phyloP scores from a whole-genome alignment of 2,797 vertebrate genomes.

The Hippocampus kuda region DNA sequence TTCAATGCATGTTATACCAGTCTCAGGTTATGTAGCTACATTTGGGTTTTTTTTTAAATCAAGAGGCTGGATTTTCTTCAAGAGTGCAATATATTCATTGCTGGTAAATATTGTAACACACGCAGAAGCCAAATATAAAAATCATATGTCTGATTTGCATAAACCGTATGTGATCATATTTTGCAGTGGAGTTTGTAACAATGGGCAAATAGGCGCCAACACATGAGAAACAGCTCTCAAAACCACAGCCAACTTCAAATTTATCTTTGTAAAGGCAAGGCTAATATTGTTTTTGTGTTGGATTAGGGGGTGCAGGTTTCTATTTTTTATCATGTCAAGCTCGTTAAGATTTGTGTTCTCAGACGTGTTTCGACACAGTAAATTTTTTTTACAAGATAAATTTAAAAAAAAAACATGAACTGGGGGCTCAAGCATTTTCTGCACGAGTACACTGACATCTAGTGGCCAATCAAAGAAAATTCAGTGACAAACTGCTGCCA shows the following conservation, averaged over 20 bases:
- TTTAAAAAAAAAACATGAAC: no score
- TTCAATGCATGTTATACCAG: not conserved
- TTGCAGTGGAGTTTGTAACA: not conserved
- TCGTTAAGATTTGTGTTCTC: not conserved
- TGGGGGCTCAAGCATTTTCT: not conserved
- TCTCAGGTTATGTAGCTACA: not conserved
- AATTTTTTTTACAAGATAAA: no score
- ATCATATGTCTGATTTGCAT: not conserved
- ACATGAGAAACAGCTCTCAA: not conserved
- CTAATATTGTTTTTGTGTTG: not conserved
- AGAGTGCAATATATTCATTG: not conserved
- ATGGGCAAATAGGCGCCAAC: not conserved
- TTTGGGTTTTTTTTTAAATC: not conserved
- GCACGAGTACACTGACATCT: conserved; percentile 52
- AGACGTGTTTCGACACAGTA: not conserved
- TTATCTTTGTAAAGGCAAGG: no score
- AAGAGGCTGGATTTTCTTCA: not conserved
- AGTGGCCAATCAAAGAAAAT: conserved; percentile 33
- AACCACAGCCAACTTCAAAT: no score
- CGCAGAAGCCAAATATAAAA: no score
- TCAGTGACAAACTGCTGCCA: not conserved
- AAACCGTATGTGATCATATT: not conserved
- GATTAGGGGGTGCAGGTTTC: not conserved
- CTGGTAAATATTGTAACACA: no score
- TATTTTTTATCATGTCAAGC: not conserved